Evolutionary conservation across 2,113 vertebrate species (phyloP).

Genomic region (Penelope pileata): DNA sequence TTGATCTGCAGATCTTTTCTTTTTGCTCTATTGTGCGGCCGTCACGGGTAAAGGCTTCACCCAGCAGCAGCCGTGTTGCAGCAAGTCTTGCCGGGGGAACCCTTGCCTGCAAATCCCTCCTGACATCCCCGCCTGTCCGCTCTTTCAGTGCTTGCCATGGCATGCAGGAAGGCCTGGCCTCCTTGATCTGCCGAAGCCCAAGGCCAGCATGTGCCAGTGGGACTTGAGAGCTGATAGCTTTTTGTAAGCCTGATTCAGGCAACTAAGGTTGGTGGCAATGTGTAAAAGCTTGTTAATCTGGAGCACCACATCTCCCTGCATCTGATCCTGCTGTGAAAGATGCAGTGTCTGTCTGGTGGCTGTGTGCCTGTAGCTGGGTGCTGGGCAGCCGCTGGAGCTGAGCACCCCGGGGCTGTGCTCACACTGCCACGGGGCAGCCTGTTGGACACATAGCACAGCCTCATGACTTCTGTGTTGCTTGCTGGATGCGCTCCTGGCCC

Average conservation of each 20-base stretch:
- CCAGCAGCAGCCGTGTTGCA: background rate
- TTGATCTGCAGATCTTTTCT: background rate
- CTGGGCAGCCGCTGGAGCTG: background rate
- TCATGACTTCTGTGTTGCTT: background rate
- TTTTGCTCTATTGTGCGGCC: background rate
- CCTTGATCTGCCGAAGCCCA: rapidly evolving
- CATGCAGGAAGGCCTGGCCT: background rate
- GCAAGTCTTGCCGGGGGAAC: background rate
- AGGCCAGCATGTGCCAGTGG: background rate
- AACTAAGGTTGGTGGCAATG: background rate
- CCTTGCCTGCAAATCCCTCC: background rate
- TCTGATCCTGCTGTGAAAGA: background rate
- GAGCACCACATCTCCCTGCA: background rate
- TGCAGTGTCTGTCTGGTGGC: rapidly evolving
- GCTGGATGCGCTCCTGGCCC: background rate
- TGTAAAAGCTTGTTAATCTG: background rate
- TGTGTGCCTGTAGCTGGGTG: rapidly evolving
- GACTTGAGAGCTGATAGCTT: background rate
- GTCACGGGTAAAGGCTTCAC: background rate
- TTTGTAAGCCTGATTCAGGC: background rate
- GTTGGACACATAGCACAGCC: background rate
- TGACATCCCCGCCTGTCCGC: background rate
- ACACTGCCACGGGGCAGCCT: rapidly evolving
- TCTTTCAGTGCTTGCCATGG: background rate
- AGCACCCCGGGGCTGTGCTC: rapidly evolving